These are phyloP conservation scores for Pristionchus exspectatus DNA, from an alignment of 2,888 invertebrate genomes.

Conservation along the genomic window DNA sequence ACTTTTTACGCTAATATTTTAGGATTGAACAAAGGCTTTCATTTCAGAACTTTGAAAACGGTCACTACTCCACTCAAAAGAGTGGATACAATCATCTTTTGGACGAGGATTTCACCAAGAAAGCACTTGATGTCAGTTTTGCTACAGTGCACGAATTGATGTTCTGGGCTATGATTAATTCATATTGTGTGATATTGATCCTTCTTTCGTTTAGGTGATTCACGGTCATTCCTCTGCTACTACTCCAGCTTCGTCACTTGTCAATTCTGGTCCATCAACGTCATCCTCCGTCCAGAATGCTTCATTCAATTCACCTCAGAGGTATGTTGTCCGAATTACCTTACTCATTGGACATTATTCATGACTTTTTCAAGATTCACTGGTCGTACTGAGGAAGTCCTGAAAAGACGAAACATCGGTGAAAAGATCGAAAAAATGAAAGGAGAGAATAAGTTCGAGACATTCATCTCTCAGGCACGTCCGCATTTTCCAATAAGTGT, in stretches of 20 bases:
- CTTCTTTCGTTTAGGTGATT: not conserved
- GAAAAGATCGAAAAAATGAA: slow-evolving; percentile 30
- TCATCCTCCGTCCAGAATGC: not conserved
- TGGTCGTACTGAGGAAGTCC: slow-evolving; percentile 11
- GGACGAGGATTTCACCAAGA: slow-evolving; percentile 40
- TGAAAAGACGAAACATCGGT: slow-evolving; percentile 22
- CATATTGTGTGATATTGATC: not conserved
- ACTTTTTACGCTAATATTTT: too few species aligned
- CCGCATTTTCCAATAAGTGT: too few species aligned
- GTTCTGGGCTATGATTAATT: too few species aligned
- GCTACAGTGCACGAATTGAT: not conserved
- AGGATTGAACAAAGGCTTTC: not conserved
- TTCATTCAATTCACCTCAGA: not conserved
- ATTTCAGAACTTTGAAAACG: slow-evolving; percentile 28
- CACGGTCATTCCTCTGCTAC: not conserved
- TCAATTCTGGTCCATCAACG: slow-evolving; percentile 10
- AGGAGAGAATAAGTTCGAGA: not conserved
- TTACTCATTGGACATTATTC: not conserved
- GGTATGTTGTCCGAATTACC: not conserved
- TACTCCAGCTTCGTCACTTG: not conserved
- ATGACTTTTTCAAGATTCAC: not conserved
- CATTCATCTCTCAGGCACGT: slow-evolving; percentile 49
- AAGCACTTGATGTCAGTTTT: not conserved
- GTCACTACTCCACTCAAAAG: not conserved
- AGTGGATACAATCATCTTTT: slow-evolving; percentile 1